Evolutionary conservation across 2,888 invertebrate species (phyloP).

Genomic region (Idaea aversata): DNA sequence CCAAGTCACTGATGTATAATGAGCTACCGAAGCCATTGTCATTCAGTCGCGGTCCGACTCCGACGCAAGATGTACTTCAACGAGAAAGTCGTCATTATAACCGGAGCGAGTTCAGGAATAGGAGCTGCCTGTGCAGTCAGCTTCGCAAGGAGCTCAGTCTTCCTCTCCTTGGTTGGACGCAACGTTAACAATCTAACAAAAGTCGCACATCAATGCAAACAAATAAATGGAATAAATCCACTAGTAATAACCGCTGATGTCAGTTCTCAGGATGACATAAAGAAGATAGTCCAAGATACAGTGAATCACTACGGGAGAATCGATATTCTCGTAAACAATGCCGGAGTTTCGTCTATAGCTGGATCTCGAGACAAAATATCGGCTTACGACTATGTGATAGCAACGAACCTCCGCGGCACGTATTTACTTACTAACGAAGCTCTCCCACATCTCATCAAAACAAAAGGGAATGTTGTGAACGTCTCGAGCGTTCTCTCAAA

Average conservation of each 20-base stretch:
- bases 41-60: conserved; percentile 32
- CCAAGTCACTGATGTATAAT: conserved; percentile 30
- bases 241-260: conserved; percentile 55
- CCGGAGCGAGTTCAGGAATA: conserved; percentile 67
- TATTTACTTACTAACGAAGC: conserved; percentile 51
- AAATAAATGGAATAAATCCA: conserved; percentile 44
- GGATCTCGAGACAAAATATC: conserved; percentile 40
- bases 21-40: conserved; percentile 12
- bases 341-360: conserved; percentile 47
- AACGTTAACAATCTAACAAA: conserved; percentile 52
- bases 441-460: conserved; percentile 48
- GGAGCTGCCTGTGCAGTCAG: conserved; percentile 57
- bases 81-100: conserved; percentile 62
- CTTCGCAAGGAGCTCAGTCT: conserved; percentile 55
- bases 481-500: conserved; percentile 56
- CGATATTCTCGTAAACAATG: conserved; percentile 62
- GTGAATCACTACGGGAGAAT: conserved; percentile 47
- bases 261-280: conserved; percentile 46
- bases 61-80: conserved; percentile 52
- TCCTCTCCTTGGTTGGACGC: conserved; percentile 53
- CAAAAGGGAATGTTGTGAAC: conserved; percentile 60
- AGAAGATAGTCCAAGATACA: conserved; percentile 51
- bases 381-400: conserved; percentile 51
- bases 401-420: conserved; percentile 58
- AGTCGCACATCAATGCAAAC: conserved; percentile 49